Evolutionary conservation across 2,888 invertebrate genomes (phyloP).

Genomic region (Drosophila basisetae): DNA sequence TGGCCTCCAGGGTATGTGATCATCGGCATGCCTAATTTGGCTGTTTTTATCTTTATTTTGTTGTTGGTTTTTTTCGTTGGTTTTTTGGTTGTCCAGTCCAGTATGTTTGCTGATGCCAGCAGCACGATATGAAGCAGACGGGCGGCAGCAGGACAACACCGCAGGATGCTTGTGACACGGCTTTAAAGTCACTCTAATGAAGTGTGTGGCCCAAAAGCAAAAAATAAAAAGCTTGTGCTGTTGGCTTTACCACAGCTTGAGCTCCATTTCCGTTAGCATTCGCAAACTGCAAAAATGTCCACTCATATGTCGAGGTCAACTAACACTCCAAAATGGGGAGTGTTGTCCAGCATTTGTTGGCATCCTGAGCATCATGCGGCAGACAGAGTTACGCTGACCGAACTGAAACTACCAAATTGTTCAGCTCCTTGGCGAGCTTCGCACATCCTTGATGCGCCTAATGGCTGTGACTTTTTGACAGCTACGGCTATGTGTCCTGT

Average conservation of each 20-base stretch:
- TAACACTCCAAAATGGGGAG: constrained; percentile 45
- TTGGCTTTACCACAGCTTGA: constrained; percentile 8
- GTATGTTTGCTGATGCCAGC: constrained; percentile 34
- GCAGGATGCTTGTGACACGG: constrained; percentile 17
- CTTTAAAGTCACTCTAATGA: constrained; percentile 56
- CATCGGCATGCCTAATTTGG: neutral
- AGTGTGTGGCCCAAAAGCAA: constrained; percentile 28
- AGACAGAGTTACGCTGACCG: neutral
- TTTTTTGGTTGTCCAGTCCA: constrained; percentile 3
- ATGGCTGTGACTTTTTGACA: constrained; percentile 83
- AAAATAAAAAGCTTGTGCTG: neutral
- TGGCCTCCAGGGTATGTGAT: neutral
- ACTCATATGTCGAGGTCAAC: neutral
- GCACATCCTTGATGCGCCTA: constrained; percentile 58
- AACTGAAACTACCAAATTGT: constrained; percentile 4
- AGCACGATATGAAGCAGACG: constrained; percentile 28
- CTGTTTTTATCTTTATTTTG: neutral
- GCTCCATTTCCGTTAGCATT: constrained; percentile 7
- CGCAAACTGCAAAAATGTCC: neutral
- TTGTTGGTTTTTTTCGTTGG: neutral
- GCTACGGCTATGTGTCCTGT: constrained; percentile 57
- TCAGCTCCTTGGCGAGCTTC: constrained; percentile 8
- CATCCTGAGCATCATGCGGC: neutral
- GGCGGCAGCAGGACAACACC: constrained; percentile 11
- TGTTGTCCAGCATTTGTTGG: constrained; percentile 6